phyloP scores from a whole-genome alignment of 2,888 invertebrate genomes.

The Meandrusa payeni region DNA sequence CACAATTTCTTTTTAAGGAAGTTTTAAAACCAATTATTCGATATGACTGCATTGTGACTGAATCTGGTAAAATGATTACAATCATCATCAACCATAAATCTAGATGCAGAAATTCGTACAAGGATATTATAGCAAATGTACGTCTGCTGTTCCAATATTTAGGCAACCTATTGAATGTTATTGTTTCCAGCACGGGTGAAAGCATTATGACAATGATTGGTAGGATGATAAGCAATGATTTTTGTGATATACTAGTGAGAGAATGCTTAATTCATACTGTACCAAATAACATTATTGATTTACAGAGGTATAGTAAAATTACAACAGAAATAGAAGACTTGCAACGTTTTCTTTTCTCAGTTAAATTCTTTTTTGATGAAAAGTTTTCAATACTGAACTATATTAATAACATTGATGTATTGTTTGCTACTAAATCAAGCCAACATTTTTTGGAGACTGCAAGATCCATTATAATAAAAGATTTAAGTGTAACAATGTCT shows the following conservation, averaged over 20 bases:
- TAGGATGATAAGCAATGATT: constrained; percentile 74
- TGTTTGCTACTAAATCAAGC: constrained; percentile 89
- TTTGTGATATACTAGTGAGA: constrained; percentile 84
- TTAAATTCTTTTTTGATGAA: constrained; percentile 80
- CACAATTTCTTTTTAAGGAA: constrained; percentile 78
- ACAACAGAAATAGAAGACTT: constrained; percentile 84
- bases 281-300: constrained; percentile 86
- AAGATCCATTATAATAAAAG: constrained; percentile 87
- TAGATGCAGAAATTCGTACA: constrained; percentile 66
- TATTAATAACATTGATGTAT: constrained; percentile 85
- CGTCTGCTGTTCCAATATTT: constrained; percentile 80
- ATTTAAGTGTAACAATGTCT: constrained; percentile 87
- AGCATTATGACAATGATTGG: constrained; percentile 81
- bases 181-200: constrained; percentile 51
- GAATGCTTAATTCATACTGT: constrained; percentile 88
- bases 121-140: constrained; percentile 80
- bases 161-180: constrained; percentile 74
- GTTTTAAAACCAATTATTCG: constrained; percentile 82
- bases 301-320: constrained; percentile 83
- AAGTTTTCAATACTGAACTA: constrained; percentile 84
- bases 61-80: constrained; percentile 52
- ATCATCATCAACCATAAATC: constrained; percentile 61
- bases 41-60: constrained; percentile 61
- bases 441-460: constrained; percentile 86
- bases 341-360: constrained; percentile 81